These are phyloP conservation scores for Aphaenogaster rudis DNA, from an alignment of 1,140 invertebrate genomes.

Conservation along the genomic window DNA sequence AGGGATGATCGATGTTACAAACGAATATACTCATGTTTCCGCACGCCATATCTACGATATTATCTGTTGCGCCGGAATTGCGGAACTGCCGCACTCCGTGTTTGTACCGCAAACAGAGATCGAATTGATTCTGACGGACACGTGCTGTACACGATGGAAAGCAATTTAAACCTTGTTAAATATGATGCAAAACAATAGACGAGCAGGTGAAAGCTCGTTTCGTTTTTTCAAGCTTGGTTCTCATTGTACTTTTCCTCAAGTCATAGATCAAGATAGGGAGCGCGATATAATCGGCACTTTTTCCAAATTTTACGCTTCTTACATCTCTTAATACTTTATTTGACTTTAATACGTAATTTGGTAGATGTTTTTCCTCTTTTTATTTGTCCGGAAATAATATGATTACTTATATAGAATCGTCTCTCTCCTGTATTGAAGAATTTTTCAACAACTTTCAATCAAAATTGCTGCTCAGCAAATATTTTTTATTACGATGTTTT, in stretches of 20 bases:
- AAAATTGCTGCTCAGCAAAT: background rate
- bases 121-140: constrained; percentile 50
- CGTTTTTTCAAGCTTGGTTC: constrained; percentile 22
- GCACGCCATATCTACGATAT: constrained; percentile 39
- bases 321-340: background rate
- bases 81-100: constrained; percentile 25
- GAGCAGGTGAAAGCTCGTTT: constrained; percentile 28
- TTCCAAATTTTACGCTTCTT: background rate
- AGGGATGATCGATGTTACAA: constrained; percentile 35
- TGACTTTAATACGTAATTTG: background rate
- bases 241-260: background rate
- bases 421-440: background rate
- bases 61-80: constrained; percentile 59
- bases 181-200: constrained; percentile 35
- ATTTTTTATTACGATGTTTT: background rate
- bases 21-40: constrained; percentile 41
- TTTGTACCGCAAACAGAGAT: constrained; percentile 60
- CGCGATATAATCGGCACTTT: background rate
- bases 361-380: background rate
- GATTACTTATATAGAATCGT: background rate
- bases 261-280: background rate
- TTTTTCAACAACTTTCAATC: background rate
- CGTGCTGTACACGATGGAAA: constrained; percentile 48
- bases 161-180: constrained; percentile 59
- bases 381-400: background rate